Evolutionary conservation across 1,140 invertebrate species (phyloP), one percentile per base, ranked within the genome.

Genomic region (Berghia stephanieae): DNA sequence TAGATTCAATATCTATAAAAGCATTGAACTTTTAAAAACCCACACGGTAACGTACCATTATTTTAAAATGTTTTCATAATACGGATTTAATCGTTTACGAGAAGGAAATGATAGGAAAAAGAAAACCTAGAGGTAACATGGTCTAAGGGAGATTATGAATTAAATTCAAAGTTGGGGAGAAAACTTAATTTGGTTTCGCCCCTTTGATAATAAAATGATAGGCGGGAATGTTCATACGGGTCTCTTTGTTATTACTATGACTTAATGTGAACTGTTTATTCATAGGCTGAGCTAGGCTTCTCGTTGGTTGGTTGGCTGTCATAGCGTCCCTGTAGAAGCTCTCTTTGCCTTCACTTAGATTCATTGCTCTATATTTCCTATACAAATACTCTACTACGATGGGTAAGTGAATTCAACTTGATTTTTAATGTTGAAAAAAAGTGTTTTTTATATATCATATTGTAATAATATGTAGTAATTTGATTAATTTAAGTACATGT

Each of bases 211-310:
- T 68, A 46, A 55, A 2, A n/a, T 6, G 42, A 63, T 55, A 72
- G 74, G 78, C 75, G 74, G 75, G 75, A 57, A 72, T 21, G 40
- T 21, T 74, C 79, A 80, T 80, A 80, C 79, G 79, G 79, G 79
- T 80, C 79, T 80, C 78, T 80, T 75, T 80, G 71, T 75, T 57
- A 71, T 46, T 38, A 49, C n/a, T n/a, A n/a, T n/a, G n/a, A 75
- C 60, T 72, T 72, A 70, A 75, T 71, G 75, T 80, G 79, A 80
- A 77, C 71, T 71, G 78, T 77, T 77, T 80, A 80, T 80, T 77
- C 79, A 74, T 44, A 60, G 44, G 1, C 24, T 34, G 42, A 38
- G 42, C 74, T 46, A 49, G 46, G n/a, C n/a, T n/a, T n/a, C n/a
- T n/a, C n/a, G n/a, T n/a, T 72, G 70, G 60, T 71, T 49, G 52